phyloP scores from a whole-genome alignment of 2,797 vertebrate species.

The Paratrypauchen microcephalus region DNA sequence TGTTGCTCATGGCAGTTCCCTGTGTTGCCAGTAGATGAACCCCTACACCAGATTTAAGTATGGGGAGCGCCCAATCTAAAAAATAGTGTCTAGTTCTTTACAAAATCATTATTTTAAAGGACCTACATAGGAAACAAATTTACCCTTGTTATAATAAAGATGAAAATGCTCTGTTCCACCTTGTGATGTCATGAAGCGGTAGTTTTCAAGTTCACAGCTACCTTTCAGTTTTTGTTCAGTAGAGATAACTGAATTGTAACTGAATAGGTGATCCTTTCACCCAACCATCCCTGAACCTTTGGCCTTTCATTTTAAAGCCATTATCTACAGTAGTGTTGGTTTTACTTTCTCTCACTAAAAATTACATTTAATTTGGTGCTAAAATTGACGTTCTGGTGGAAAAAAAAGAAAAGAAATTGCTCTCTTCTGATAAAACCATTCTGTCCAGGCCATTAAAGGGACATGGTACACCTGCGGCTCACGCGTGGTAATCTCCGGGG shows the following conservation, averaged over 20 bases:
- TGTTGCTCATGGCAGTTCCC: no score
- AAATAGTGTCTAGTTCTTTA: no score
- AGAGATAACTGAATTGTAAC: background rate
- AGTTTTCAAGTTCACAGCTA: no score
- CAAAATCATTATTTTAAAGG: no score
- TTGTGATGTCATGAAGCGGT: no score
- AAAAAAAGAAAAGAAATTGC: background rate
- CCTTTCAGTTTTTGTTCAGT: no score
- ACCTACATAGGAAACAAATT: no score
- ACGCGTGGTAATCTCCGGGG: background rate
- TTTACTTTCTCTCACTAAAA: background rate
- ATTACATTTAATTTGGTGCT: background rate
- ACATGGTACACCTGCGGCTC: slow-evolving; percentile 2
- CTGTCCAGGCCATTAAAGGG: background rate
- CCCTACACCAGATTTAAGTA: no score
- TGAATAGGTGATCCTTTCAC: background rate
- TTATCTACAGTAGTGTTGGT: background rate
- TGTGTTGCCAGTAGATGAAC: no score
- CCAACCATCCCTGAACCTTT: background rate
- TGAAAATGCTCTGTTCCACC: no score
- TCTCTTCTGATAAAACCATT: background rate
- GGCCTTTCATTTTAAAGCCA: background rate
- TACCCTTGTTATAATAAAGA: no score
- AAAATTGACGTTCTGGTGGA: background rate
- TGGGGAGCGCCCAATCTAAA: no score